Conservation (phyloP, 2,797 vertebrate genomes). For the Pseudochaenichthys georgianus region DNA sequence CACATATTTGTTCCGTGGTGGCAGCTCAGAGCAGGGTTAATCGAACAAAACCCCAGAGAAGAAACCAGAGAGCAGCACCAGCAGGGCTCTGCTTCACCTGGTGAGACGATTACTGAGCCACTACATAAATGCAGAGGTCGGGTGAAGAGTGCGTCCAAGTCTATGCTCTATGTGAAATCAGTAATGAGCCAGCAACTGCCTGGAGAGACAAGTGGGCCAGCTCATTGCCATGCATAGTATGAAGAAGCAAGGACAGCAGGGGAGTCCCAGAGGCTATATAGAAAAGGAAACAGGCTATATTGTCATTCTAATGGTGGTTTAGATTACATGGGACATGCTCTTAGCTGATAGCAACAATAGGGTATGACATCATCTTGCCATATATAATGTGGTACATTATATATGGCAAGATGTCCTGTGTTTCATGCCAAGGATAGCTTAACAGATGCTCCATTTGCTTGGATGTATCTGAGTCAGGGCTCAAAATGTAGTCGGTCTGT, state of each 20-base stretch:
- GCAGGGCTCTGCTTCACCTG: constrained; percentile 49
- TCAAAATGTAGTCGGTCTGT: constrained; percentile 13
- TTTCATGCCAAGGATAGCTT: constrained; percentile 1
- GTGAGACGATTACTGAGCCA: constrained; percentile 55
- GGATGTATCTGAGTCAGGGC: constrained; percentile 39
- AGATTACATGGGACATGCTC: constrained; percentile 50
- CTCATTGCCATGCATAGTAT: constrained; percentile 70
- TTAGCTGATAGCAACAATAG: constrained; percentile 44
- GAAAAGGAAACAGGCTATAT: constrained; percentile 48
- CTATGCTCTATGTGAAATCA: constrained; percentile 49
- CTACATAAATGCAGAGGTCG: constrained; percentile 31
- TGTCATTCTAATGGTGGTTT: constrained; percentile 48
- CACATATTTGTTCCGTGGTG: constrained; percentile 25
- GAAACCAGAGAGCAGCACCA: constrained; percentile 33
- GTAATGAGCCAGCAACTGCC: constrained; percentile 63
- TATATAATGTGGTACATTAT: constrained; percentile 10
- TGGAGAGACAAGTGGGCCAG: constrained; percentile 39
- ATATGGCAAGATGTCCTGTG: no score
- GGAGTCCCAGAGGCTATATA: constrained; percentile 53
- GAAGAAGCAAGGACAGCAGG: constrained; percentile 54
- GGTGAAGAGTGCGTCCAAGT: constrained; percentile 45
- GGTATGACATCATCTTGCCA: constrained; percentile 12
- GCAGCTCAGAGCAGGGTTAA: constrained; percentile 52
- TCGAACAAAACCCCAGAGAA: constrained; percentile 59
- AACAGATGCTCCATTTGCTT: background rate